Conservation (phyloP, 2,797 vertebrate genomes). For the Setipinna tenuifilis region DNA sequence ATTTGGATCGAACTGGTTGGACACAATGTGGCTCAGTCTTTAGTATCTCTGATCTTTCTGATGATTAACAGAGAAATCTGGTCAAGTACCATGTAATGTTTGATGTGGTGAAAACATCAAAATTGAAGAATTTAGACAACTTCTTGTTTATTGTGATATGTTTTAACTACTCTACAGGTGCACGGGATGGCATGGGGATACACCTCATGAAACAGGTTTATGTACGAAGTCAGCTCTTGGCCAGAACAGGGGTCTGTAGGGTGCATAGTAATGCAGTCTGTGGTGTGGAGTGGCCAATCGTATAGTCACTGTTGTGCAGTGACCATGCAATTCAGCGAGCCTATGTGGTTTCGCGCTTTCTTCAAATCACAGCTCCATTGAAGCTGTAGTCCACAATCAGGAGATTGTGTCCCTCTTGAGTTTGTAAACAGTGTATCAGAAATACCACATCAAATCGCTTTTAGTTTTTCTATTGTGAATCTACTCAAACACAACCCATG, state of each 20-base stretch:
- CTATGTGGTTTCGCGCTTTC: not conserved
- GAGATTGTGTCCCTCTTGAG: not conserved
- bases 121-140: not conserved
- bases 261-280: not conserved
- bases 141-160: not conserved
- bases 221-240: not conserved
- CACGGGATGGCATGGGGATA: not conserved
- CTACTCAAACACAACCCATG: not conserved
- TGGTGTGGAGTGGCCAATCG: not conserved
- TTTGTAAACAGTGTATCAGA: not conserved
- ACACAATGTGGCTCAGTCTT: not conserved
- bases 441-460: not conserved
- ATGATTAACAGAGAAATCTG: not conserved
- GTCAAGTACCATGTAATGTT: not conserved
- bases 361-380: not conserved
- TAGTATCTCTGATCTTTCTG: not conserved
- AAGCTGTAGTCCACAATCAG: not conserved
- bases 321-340: not conserved
- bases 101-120: too few relatives aligned
- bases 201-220: not conserved
- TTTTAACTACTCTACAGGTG: constrained; percentile 6
- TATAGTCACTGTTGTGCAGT: not conserved
- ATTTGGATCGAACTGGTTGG: not conserved
- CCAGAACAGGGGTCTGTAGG: not conserved
- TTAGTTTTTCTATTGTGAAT: not conserved